Percentiles rank a stretch among this genome's conserved stretches.
Conservation (phyloP, 2,888 invertebrate species). For the Dichetophora obliterata region DNA sequence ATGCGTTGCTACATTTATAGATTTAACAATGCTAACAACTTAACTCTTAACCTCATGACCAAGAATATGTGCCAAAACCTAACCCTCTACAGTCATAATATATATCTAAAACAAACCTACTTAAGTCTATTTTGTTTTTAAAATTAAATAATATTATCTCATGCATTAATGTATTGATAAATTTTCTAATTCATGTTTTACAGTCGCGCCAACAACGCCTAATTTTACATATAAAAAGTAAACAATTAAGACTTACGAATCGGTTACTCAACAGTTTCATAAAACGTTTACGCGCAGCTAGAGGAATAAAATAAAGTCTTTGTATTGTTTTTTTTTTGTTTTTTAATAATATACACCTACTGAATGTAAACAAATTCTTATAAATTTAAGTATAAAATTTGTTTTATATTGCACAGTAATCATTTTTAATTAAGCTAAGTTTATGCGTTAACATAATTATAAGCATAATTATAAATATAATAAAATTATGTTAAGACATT, state of each 20-base stretch:
- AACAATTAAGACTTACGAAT: slow-evolving; percentile 55
- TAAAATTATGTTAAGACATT: slow-evolving; percentile 15
- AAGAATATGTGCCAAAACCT: too few relatives aligned
- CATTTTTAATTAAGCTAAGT: background rate
- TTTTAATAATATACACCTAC: too few relatives aligned
- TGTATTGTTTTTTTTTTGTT: background rate
- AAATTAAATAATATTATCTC: too few relatives aligned
- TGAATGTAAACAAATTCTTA: too few relatives aligned
- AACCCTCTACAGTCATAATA: too few relatives aligned
- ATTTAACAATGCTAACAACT: too few relatives aligned
- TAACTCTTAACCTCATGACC: too few relatives aligned
- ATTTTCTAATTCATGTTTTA: slow-evolving; percentile 32
- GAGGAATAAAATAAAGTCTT: slow-evolving; percentile 27
- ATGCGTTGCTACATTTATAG: too few relatives aligned
- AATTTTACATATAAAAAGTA: slow-evolving; percentile 10
- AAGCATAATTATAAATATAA: too few relatives aligned
- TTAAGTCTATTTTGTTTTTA: too few relatives aligned
- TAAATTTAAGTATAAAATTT: background rate
- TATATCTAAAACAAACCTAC: too few relatives aligned
- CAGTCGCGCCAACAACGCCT: slow-evolving; percentile 50
- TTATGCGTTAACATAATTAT: slow-evolving; percentile 6
- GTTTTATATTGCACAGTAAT: slow-evolving; percentile 14
- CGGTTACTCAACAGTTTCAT: slow-evolving; percentile 60
- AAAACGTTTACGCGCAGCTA: slow-evolving; percentile 51
- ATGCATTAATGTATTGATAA: background rate